These are phyloP conservation scores for Enteromius fasciolatus DNA, from an alignment of 2,797 vertebrate genomes.

Conservation along the genomic window DNA sequence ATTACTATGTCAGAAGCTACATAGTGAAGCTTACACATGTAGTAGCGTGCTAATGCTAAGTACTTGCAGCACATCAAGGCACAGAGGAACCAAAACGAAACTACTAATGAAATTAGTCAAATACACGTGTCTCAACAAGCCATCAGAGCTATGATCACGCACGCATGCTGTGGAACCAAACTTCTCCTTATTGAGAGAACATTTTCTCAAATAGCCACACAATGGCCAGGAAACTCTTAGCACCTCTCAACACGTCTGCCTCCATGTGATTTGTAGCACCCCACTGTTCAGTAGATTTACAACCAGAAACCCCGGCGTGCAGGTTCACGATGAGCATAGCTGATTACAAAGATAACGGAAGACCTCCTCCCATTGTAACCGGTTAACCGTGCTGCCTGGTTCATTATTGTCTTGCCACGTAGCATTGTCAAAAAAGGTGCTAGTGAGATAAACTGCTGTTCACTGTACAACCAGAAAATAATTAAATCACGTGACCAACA, in stretches of 20 bases:
- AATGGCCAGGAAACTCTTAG: slow-evolving; percentile 77
- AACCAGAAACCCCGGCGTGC: slow-evolving; percentile 73
- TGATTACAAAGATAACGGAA: slow-evolving; percentile 74
- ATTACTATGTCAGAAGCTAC: neutral
- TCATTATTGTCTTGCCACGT: slow-evolving; percentile 40
- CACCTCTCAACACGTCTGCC: slow-evolving; percentile 68
- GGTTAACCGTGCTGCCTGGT: slow-evolving; percentile 37
- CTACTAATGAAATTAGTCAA: slow-evolving; percentile 15
- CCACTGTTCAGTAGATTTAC: slow-evolving; percentile 72
- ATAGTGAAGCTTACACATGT: neutral
- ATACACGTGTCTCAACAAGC: slow-evolving; percentile 1
- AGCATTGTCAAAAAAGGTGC: slow-evolving; percentile 39
- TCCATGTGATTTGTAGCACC: slow-evolving; percentile 63
- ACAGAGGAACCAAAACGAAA: neutral
- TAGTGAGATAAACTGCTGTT: slow-evolving; percentile 44
- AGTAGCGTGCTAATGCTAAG: neutral
- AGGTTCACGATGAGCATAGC: slow-evolving; percentile 69
- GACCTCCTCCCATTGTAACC: slow-evolving; percentile 32
- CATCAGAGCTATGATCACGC: slow-evolving; percentile 2
- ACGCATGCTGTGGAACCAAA: slow-evolving; percentile 57
- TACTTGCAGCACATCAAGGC: neutral
- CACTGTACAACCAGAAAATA: slow-evolving; percentile 5
- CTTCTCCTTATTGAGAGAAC: slow-evolving; percentile 49
- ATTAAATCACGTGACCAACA: slow-evolving; percentile 8
- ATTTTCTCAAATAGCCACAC: slow-evolving; percentile 64